Evolutionary conservation across 2,888 invertebrate genomes (phyloP).

Genomic region (Galeruca laticollis): DNA sequence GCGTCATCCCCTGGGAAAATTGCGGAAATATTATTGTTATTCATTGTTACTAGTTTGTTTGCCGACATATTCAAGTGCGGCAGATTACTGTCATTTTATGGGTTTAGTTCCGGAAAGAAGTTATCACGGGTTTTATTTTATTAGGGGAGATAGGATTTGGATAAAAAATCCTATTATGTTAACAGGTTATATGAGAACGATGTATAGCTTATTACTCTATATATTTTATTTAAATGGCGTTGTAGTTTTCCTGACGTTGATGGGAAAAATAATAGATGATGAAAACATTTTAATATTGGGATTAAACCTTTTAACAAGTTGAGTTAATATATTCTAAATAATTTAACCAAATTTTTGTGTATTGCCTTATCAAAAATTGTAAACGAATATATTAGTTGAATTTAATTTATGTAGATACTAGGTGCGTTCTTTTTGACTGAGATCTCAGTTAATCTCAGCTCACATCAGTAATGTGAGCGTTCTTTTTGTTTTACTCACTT

Average conservation of each 20-base stretch:
- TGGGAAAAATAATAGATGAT: too few relatives aligned
- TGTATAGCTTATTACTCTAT: not conserved
- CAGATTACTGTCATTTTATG: constrained; percentile 59
- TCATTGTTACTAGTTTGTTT: constrained; percentile 61
- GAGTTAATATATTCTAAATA: too few relatives aligned
- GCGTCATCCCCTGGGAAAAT: constrained; percentile 55
- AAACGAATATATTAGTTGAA: too few relatives aligned
- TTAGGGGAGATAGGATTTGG: constrained; percentile 29
- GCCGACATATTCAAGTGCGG: constrained; percentile 60
- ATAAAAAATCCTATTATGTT: constrained; percentile 30
- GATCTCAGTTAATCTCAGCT: too few relatives aligned
- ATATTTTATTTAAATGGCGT: not conserved
- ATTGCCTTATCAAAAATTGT: too few relatives aligned
- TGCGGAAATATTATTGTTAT: constrained; percentile 59
- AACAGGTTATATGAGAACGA: constrained; percentile 30
- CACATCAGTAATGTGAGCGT: too few relatives aligned
- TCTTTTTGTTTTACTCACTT: too few relatives aligned
- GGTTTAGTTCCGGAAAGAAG: constrained; percentile 46
- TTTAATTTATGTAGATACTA: too few relatives aligned
- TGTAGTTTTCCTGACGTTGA: not conserved
- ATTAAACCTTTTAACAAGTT: not conserved
- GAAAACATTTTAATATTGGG: constrained; percentile 10
- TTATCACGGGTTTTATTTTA: constrained; percentile 44
- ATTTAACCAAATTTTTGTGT: too few relatives aligned
- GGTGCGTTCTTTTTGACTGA: too few relatives aligned